phyloP scores from a whole-genome alignment of 2,113 vertebrate species.

The human (Homo sapiens) region DNA sequence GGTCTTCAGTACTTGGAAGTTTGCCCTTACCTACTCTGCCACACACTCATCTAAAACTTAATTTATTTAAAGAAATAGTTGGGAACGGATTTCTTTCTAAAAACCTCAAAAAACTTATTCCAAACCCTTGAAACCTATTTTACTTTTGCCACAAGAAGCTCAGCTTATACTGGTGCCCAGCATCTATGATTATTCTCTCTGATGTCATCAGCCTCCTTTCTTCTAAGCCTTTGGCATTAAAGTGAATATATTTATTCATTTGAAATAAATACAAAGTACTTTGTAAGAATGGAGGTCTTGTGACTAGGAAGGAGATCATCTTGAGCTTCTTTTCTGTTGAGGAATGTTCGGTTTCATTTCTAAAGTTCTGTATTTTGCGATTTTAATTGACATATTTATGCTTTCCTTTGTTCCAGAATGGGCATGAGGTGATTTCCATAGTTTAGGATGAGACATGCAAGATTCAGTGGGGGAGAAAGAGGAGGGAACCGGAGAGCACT shows the following conservation, averaged over 20 bases:
- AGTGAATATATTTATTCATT: not conserved
- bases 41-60: not conserved
- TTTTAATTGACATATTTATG: not conserved
- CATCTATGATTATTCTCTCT: not conserved
- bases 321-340: not conserved
- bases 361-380: constrained; percentile 32
- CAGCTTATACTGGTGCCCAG: not conserved
- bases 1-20: not conserved
- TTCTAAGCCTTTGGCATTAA: not conserved
- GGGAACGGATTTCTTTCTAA: not conserved
- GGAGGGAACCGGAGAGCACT: too few species aligned
- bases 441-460: not conserved
- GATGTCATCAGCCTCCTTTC: not conserved
- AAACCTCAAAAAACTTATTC: not conserved
- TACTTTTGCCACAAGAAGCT: not conserved
- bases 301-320: not conserved
- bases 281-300: constrained; percentile 15
- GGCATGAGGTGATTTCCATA: not conserved
- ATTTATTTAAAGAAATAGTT: not conserved
- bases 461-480: not conserved
- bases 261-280: not conserved
- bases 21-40: not conserved
- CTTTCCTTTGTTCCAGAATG: constrained; percentile 15
- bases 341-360: constrained; percentile 10
- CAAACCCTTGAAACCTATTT: not conserved